Evolutionary conservation across 37 sponge, comb jelly and placozoan species (phyloP).

Genomic region (Hexactinellida sp.): DNA sequence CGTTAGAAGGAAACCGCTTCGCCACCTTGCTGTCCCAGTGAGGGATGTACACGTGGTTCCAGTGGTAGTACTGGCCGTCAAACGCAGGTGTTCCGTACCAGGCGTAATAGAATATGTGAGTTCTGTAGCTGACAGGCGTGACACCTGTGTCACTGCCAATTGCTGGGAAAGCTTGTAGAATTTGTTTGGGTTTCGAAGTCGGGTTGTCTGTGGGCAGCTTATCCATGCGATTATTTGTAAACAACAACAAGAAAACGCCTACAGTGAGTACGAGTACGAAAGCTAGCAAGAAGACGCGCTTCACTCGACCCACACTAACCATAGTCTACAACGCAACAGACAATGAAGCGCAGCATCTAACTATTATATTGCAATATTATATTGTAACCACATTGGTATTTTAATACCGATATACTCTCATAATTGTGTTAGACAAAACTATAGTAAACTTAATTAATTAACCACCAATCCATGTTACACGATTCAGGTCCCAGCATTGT

Average conservation of each 20-base stretch:
- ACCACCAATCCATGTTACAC: too few species aligned
- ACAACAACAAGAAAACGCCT: background rate
- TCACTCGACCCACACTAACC: background rate
- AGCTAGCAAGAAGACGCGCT: background rate
- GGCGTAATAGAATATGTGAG: slow-evolving; percentile 69
- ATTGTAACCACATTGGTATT: too few species aligned
- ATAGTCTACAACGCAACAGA: too few species aligned
- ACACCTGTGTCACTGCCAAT: background rate
- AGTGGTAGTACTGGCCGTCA: slow-evolving; percentile 64
- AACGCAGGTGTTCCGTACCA: slow-evolving; percentile 52
- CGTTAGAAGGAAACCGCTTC: slow-evolving; percentile 22
- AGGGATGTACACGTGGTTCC: slow-evolving; percentile 69
- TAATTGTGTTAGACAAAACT: too few species aligned
- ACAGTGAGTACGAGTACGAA: background rate
- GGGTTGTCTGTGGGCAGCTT: background rate
- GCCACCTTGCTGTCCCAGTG: slow-evolving; percentile 53
- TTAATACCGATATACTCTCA: too few species aligned
- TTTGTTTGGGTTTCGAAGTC: background rate
- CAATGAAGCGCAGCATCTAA: too few species aligned
- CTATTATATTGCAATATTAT: too few species aligned
- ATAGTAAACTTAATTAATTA: too few species aligned
- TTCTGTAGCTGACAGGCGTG: slow-evolving; percentile 29
- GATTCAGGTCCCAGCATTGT: too few species aligned
- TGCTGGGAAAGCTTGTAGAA: background rate
- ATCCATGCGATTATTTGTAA: background rate